These are phyloP conservation scores for Muscidifurax raptorellus DNA, from an alignment of 1,140 invertebrate genomes.

Conservation along the genomic window DNA sequence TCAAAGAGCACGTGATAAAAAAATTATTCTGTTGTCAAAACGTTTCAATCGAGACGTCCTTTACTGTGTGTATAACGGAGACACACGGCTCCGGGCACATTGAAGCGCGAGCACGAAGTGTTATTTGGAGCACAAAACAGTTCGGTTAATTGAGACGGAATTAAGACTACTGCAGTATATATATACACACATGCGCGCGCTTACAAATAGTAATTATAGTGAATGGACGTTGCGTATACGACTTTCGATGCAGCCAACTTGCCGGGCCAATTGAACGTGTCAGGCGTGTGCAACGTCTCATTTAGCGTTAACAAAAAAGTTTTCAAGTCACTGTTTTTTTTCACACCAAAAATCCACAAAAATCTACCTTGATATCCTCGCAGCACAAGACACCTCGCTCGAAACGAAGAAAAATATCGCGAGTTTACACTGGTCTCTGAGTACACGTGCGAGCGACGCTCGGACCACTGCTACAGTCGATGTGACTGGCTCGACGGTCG, in stretches of 20 bases:
- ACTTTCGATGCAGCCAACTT: no score
- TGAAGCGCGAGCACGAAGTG: not conserved
- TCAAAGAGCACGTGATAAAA: not conserved
- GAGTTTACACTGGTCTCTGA: not conserved
- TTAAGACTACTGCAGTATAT: not conserved
- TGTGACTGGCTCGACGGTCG: not conserved
- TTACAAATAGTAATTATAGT: no score
- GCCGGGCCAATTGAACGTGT: no score
- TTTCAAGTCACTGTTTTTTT: no score
- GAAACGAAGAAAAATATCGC: no score
- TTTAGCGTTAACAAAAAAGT: no score
- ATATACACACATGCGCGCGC: no score
- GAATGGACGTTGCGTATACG: no score
- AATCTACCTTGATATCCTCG: no score
- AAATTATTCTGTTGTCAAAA: not conserved
- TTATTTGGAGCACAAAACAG: not conserved
- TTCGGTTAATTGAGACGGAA: not conserved
- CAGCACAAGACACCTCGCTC: no score
- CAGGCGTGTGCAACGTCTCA: no score
- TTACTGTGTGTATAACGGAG: not conserved
- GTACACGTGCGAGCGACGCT: not conserved
- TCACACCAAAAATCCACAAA: no score
- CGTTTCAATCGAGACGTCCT: not conserved
- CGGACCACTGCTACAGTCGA: not conserved
- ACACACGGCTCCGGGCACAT: not conserved